Conservation (phyloP, 2,797 vertebrate genomes). For the Sciurus vulgaris region DNA sequence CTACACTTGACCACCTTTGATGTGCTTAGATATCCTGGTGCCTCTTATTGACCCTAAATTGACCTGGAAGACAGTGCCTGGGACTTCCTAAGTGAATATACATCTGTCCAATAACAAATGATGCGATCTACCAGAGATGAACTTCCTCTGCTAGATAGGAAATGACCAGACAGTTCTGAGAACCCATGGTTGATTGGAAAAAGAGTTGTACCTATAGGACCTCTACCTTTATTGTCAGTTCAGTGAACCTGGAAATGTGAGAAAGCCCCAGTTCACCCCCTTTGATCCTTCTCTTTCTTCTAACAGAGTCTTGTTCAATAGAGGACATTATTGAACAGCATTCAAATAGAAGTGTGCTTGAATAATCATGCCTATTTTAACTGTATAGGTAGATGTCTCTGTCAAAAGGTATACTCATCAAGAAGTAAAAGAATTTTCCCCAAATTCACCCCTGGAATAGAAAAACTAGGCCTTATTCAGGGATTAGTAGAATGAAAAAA, state of each 20-base stretch:
- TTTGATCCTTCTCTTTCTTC: neutral
- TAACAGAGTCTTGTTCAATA: neutral
- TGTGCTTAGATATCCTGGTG: neutral
- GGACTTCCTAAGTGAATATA: neutral
- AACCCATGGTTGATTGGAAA: neutral
- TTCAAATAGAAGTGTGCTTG: neutral
- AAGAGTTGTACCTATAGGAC: neutral
- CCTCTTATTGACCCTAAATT: neutral
- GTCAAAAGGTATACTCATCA: neutral
- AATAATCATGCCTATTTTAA: neutral
- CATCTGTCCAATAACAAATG: neutral
- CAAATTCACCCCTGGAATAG: neutral
- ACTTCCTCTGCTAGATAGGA: neutral
- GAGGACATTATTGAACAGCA: neutral
- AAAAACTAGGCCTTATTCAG: neutral
- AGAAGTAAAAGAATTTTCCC: neutral
- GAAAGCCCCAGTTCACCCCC: neutral
- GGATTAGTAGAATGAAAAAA: neutral
- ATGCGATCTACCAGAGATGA: neutral
- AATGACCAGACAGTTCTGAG: neutral
- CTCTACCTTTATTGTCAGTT: neutral
- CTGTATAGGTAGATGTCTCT: neutral
- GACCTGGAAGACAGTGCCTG: neutral
- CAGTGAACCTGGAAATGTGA: neutral
- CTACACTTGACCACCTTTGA: neutral